A percentile compares a stretch with the other conserved stretches of the same genome.
Evolutionary conservation across 1,140 invertebrate genomes (phyloP).

Genomic region (Zeugodacus cucurbitae): DNA sequence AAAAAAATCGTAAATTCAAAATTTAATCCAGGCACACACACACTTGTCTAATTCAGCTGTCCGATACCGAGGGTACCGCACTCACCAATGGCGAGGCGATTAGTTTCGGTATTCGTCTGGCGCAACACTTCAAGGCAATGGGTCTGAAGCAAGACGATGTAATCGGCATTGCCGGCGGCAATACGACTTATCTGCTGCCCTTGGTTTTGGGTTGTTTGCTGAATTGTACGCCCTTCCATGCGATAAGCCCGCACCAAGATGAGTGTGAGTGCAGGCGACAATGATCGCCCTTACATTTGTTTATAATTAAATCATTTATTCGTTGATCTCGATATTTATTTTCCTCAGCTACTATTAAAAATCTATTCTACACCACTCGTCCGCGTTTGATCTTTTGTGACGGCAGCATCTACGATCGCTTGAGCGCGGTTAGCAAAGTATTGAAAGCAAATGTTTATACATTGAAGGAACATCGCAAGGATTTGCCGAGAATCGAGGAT

Average conservation of each 20-base stretch:
- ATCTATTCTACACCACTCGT: constrained; percentile 59
- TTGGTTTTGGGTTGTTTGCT: constrained; percentile 58
- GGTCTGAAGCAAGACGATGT: constrained; percentile 59
- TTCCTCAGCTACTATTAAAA: constrained; percentile 53
- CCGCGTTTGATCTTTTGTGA: constrained; percentile 63
- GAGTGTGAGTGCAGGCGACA: constrained; percentile 37
- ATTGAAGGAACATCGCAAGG: constrained; percentile 55
- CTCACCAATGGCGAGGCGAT: constrained; percentile 62
- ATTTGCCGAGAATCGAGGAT: constrained; percentile 56
- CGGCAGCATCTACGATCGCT: constrained; percentile 50
- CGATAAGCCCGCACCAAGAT: constrained; percentile 48
- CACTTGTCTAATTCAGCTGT: constrained; percentile 49
- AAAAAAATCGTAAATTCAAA: not conserved
- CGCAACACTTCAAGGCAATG: constrained; percentile 56
- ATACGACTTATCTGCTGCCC: constrained; percentile 61
- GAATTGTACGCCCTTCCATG: constrained; percentile 62
- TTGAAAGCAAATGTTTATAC: constrained; percentile 56
- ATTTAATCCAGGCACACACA: not conserved
- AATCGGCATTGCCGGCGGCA: constrained; percentile 57
- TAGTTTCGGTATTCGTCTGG: constrained; percentile 60
- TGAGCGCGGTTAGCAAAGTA: constrained; percentile 55
- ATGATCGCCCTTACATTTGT: not conserved
- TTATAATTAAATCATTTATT: not conserved
- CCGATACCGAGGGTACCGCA: constrained; percentile 59
- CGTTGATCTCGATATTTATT: not conserved